Evolutionary conservation across 2,797 vertebrate species (phyloP).

Genomic region (Pogonophryne albipinna): DNA sequence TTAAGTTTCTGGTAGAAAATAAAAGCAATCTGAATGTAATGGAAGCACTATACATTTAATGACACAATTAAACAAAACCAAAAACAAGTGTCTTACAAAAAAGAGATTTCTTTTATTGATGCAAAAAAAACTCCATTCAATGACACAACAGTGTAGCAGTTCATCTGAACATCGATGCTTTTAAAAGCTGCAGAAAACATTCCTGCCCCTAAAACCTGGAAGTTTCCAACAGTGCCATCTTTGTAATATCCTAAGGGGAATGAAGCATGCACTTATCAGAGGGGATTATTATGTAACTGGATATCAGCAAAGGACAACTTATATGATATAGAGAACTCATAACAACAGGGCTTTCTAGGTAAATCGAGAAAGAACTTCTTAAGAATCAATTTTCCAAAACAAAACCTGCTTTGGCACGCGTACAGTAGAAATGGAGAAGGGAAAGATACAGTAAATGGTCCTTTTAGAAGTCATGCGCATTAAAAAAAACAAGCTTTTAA

Average conservation of each 20-base stretch:
- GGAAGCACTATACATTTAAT: too few relatives aligned
- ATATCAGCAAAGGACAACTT: constrained; percentile 5
- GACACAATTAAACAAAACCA: too few relatives aligned
- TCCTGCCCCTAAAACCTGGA: constrained; percentile 40
- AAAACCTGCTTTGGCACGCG: constrained; percentile 52
- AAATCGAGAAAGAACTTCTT: constrained; percentile 3
- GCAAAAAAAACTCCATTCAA: constrained; percentile 44
- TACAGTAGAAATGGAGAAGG: constrained; percentile 22
- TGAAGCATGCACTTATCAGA: constrained; percentile 35
- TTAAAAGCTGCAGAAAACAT: constrained; percentile 49
- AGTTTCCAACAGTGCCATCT: constrained; percentile 22
- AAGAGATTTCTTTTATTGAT: constrained; percentile 51
- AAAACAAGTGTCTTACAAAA: constrained; percentile 50
- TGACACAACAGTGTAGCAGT: constrained; percentile 43
- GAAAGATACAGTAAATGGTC: constrained; percentile 54
- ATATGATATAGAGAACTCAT: constrained; percentile 10
- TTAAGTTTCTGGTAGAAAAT: too few relatives aligned
- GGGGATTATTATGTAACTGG: constrained; percentile 2
- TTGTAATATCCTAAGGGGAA: constrained; percentile 19
- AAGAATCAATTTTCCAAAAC: constrained; percentile 22
- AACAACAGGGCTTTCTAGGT: constrained; percentile 4
- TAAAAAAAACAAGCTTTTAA: constrained; percentile 33
- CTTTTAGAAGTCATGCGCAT: constrained; percentile 56
- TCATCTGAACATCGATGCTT: constrained; percentile 50
- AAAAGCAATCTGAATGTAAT: too few relatives aligned